Base-by-base conservation (phyloP, 2,797 vertebrate genomes). In the Rachycentron canadum region DNA sequence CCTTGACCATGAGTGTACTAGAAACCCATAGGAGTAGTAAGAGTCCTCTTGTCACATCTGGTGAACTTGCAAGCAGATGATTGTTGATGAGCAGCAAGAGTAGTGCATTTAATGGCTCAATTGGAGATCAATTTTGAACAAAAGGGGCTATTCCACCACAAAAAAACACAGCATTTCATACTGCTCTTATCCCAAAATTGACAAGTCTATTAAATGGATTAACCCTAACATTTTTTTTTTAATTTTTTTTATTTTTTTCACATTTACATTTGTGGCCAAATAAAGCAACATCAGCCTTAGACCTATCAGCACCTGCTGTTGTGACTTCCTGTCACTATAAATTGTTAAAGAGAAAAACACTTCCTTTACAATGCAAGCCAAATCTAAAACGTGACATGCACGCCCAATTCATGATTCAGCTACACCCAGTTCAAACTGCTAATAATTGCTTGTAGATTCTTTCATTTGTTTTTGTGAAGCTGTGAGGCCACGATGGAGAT, bases 31-130 rank as follows among this genome's bases (percentile, higher is more conserved):
- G 70, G 11, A 69, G 63, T 8, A 67, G 43, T 2, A 2, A 50
- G 16, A 23, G 53, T 14, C 55, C 58, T 74, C 19, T 43, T 28
- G 26, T 76, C 57, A 74, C 3, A 17, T 53, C 32, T 0, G n/a
- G 63, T 41, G 23, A 43, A 50, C 56, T 60, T 47, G 55, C 43
- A 32, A 78, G 68, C 63, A 76, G 81, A 68, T 75, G 73, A 55
- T 45, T 50, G 74, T 67, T 60, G 38, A 13, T 47, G 36, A 78
- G 63, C 52, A 36, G 53, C 26, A 56, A 12, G 53, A 67, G n/a
- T 14, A 14, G 61, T 26, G 58, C 41, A 52, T 52, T 66, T 76
- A 69, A 81, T 74, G 23, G 30, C 56, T 78, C 26, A 57, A 9
- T 41, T 6, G 41, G 40, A 25, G 17, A 53, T 60, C 11, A 25